Base-by-base conservation (phyloP, 2,888 invertebrate genomes). In the Eristalis pertinax region DNA sequence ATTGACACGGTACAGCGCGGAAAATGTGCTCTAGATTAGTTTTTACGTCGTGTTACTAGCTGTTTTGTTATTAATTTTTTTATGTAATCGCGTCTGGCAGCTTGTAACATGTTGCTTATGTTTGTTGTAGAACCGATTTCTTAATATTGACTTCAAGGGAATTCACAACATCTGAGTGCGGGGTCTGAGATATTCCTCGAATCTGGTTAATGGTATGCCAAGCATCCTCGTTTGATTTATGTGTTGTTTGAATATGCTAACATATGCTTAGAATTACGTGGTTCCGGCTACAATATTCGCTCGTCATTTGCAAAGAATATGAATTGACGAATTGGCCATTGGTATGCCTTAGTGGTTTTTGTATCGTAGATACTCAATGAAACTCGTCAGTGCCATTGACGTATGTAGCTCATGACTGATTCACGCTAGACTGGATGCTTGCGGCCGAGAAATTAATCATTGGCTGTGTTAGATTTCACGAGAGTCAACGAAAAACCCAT, bases 11-110 rank as follows among this genome's bases (percentile, higher is more conserved):
- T 64, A 64, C 65, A 65, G 62, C n/a, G 78, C 62, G 43, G 67
- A 74, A 81, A 78, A 79, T 78, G 62, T 75, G 70, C 74, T 86
- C 82, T 38, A 78, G 74, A 75, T 82, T 68, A 65, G 81, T 73
- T 80, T 76, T 67, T 80, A n/a, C 58, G 22, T 79, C 7, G 22
- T 22, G 38, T 70, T n/a, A n/a, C 0, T 80, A 68, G 72, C 60
- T 41, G 65, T 67, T 50, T 73, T 62, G 72, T 72, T 73, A 38
- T 69, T 77, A 62, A 68, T 77, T 77, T 70, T 68, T 72, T 68
- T 80, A 72, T 75, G 67, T 73, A 64, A 64, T 73, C 63, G 68
- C 63, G 43, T 69, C 58, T 43, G 63, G 76, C 68, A 73, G 50
- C 63, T 43, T 50, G 41, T 60, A 80, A 80, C 64, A 50, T 76